These are phyloP conservation scores for Ataeniobius toweri DNA, from an alignment of 2,797 vertebrate genomes.

Conservation along the genomic window DNA sequence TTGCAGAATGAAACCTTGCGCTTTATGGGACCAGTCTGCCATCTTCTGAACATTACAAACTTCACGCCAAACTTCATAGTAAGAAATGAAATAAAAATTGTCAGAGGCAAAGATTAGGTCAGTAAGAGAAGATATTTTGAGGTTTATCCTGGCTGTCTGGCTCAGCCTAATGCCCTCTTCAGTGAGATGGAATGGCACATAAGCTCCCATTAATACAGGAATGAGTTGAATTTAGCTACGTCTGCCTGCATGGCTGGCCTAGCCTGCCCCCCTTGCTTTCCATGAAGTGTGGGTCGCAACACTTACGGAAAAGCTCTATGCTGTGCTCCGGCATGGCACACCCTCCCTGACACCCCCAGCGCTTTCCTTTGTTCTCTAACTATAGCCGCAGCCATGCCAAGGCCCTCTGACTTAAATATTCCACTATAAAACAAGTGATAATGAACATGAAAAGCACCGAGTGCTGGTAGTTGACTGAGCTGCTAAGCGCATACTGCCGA, in stretches of 20 bases:
- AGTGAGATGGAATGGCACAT: constrained; percentile 80
- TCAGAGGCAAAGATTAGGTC: constrained; percentile 50
- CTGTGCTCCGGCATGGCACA: constrained; percentile 70
- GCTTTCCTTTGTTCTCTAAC: constrained; percentile 81
- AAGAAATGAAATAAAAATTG: constrained; percentile 10
- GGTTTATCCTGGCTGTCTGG: constrained; percentile 78
- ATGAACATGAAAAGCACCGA: constrained; percentile 77
- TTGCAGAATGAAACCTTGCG: not conserved
- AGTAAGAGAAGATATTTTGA: constrained; percentile 75
- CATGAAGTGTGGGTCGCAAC: constrained; percentile 80
- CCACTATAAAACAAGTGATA: constrained; percentile 82
- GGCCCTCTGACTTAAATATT: constrained; percentile 80
- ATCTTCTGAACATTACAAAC: not conserved
- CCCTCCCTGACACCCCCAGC: constrained; percentile 70
- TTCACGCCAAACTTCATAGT: not conserved
- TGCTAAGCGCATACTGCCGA: constrained; percentile 59
- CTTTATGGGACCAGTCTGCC: not conserved
- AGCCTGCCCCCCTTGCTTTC: constrained; percentile 72
- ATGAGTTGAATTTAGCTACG: constrained; percentile 84
- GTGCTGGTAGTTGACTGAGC: constrained; percentile 71
- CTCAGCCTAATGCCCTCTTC: constrained; percentile 76
- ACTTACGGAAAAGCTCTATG: constrained; percentile 78
- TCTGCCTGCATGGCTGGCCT: constrained; percentile 70
- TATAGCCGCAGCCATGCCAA: constrained; percentile 78
- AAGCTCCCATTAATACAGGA: constrained; percentile 85